phyloP scores from a whole-genome alignment of 2,888 invertebrate species.

The Brachycybe producta region DNA sequence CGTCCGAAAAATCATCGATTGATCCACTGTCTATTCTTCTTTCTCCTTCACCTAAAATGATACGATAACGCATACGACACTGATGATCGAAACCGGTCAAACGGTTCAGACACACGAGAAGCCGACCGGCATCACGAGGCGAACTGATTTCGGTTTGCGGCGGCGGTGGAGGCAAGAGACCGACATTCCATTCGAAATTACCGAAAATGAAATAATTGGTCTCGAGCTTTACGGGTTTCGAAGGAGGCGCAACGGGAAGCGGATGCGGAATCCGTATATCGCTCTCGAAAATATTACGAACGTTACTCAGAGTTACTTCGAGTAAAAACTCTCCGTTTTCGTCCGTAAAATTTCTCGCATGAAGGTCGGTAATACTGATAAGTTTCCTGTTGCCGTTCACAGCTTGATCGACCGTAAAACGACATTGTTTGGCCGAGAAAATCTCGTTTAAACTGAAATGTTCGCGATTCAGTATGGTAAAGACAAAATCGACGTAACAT shows the following conservation, averaged over 20 bases:
- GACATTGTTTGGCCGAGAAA: slow-evolving; percentile 61
- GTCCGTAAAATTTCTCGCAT: slow-evolving; percentile 58
- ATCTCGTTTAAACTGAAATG: slow-evolving; percentile 71
- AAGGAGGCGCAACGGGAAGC: slow-evolving; percentile 21
- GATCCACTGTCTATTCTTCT: slow-evolving; percentile 53
- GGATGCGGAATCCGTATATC: slow-evolving; percentile 49
- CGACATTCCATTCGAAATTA: slow-evolving; percentile 66
- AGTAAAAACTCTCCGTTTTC: slow-evolving; percentile 64
- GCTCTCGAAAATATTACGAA: slow-evolving; percentile 58
- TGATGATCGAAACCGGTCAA: slow-evolving; percentile 69
- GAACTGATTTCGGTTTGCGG: slow-evolving; percentile 44
- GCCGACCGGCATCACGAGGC: neutral
- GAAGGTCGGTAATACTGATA: slow-evolving; percentile 55
- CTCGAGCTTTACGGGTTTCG: slow-evolving; percentile 37
- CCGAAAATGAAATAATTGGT: slow-evolving; percentile 62
- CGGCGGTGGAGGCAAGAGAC: slow-evolving; percentile 22
- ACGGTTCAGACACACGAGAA: slow-evolving; percentile 44
- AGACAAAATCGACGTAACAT: slow-evolving; percentile 65
- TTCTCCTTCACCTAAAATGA: slow-evolving; percentile 51
- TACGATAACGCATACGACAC: slow-evolving; percentile 56
- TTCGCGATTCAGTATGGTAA: slow-evolving; percentile 63
- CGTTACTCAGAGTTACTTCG: slow-evolving; percentile 61
- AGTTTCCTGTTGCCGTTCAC: slow-evolving; percentile 61
- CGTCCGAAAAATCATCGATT: slow-evolving; percentile 55
- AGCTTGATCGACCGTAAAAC: slow-evolving; percentile 36